Conservation (phyloP, 2,888 invertebrate species). For the Brachypalpus laphriformis region DNA sequence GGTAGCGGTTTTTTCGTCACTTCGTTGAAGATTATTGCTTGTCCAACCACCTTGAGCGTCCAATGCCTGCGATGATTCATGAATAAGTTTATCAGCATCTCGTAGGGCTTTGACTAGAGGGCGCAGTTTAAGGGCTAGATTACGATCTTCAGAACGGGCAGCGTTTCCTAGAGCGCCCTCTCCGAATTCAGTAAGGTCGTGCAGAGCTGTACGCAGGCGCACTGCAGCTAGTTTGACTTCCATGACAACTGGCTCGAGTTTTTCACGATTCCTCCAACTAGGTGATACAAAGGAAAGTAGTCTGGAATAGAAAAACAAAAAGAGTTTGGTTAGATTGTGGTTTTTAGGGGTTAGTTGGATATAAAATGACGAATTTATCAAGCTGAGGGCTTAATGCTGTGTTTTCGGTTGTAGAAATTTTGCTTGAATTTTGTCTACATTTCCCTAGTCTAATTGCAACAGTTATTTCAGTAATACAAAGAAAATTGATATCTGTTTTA, state of each 20-base stretch:
- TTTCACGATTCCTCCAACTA: conserved; percentile 91
- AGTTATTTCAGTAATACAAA: no score
- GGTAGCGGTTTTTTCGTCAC: conserved; percentile 81
- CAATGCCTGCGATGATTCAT: conserved; percentile 89
- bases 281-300: conserved; percentile 90
- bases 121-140: conserved; percentile 88
- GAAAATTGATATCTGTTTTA: no score
- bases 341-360: neutral
- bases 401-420: no score
- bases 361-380: no score
- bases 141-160: conserved; percentile 91
- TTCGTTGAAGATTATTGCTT: conserved; percentile 85
- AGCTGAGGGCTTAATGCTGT: no score
- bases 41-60: conserved; percentile 92
- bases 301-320: conserved; percentile 70
- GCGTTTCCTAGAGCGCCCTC: conserved; percentile 95
- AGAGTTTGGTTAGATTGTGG: neutral
- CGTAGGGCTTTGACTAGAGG: conserved; percentile 91
- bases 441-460: no score
- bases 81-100: conserved; percentile 91
- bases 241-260: conserved; percentile 90
- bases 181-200: conserved; percentile 94
- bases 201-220: conserved; percentile 90
- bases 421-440: no score
- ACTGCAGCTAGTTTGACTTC: conserved; percentile 93